phyloP scores from a whole-genome alignment of 2,113 vertebrate genomes.

The Notiomystis cincta region DNA sequence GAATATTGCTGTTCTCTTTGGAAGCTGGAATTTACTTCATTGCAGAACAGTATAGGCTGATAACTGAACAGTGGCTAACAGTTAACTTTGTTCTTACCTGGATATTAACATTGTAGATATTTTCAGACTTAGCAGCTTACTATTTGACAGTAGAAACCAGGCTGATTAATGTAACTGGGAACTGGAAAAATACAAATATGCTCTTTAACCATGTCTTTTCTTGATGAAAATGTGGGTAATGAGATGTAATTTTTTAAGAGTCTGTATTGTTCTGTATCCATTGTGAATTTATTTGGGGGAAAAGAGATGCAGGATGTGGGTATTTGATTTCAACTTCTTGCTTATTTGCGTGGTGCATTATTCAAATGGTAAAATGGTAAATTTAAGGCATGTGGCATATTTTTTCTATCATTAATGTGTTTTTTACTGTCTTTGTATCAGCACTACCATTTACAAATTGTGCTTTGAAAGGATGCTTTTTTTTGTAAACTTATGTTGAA shows the following conservation, averaged over 20 bases:
- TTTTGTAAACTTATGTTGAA: neutral
- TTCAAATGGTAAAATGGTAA: neutral
- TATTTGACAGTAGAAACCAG: neutral
- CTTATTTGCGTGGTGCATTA: neutral
- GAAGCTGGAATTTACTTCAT: neutral
- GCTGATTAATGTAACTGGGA: neutral
- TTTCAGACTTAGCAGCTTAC: neutral
- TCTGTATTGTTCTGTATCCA: neutral
- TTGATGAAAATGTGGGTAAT: constrained; percentile 12
- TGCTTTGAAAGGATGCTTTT: neutral
- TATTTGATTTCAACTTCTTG: neutral
- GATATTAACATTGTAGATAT: neutral
- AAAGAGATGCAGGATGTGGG: neutral
- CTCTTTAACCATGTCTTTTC: neutral
- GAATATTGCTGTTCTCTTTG: neutral
- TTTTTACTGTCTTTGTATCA: neutral
- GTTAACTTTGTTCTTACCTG: neutral
- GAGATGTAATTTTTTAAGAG: constrained; percentile 5
- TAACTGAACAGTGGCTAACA: neutral
- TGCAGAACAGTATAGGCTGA: neutral
- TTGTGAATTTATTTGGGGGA: neutral
- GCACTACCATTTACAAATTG: neutral
- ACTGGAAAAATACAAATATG: neutral
- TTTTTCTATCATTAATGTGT: neutral
- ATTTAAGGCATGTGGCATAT: neutral